Evolutionary conservation across 2,113 vertebrate genomes (phyloP).

Genomic region (Candoia aspera): DNA sequence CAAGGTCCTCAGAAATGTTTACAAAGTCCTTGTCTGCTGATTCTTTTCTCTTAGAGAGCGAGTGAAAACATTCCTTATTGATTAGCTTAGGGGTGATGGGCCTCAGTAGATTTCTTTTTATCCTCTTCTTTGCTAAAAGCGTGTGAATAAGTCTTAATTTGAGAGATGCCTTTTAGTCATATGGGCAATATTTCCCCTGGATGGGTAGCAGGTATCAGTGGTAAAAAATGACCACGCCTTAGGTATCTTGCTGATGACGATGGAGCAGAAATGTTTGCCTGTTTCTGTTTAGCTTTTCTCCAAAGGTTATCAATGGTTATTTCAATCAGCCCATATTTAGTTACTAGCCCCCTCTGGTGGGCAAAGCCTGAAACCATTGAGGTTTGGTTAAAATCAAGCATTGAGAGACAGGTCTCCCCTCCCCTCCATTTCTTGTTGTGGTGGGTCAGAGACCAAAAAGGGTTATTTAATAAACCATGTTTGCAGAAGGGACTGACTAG

Average conservation of each 20-base stretch:
- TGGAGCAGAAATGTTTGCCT: background rate
- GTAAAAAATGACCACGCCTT: background rate
- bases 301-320: background rate
- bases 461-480: background rate
- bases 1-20: background rate
- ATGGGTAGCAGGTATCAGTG: background rate
- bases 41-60: background rate
- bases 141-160: background rate
- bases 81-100: background rate
- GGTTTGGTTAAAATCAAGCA: background rate
- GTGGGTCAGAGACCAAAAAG: background rate
- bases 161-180: background rate
- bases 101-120: background rate
- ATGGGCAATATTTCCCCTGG: background rate
- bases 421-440: background rate
- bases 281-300: background rate
- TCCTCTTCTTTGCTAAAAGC: background rate
- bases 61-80: background rate
- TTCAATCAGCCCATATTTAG: background rate
- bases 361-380: background rate
- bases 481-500: background rate
- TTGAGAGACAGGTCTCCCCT: background rate
- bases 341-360: constrained; percentile 50
- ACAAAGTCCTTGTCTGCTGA: background rate
- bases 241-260: background rate